Base-by-base conservation (phyloP, 2,888 invertebrate species). In the Erpobdella octoculata region DNA sequence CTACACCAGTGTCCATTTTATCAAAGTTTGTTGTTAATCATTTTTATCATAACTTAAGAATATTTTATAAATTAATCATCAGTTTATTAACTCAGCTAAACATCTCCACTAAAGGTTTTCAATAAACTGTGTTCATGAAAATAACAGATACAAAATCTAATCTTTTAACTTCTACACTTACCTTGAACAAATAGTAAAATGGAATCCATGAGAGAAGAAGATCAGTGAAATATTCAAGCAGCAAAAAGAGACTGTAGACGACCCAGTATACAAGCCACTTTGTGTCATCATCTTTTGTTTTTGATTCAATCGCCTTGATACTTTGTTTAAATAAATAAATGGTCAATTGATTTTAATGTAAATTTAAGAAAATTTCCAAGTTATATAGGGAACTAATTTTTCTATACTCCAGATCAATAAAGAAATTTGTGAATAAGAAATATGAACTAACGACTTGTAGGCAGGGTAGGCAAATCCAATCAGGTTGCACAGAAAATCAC, bases 241-340 rank as follows among this genome's bases (percentile, higher is more conserved):
- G 86, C n/a, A 93, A 91, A 85, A 98, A 93, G 72, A 91, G 86
- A 31, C 94, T 92, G 86, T 90, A 98, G 8, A 96, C 93, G n/a
- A 95, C 94, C 97, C 96, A 97, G 83, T 97, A 98, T 0, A 92
- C 96, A 77, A 98, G 86, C 97, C 98, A 98, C 85, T 95, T 80
- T 9, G 94, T 94, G 83, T 97, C 96, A 77, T 86, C 86, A 36
- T 86, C 85, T 77, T 86, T 86, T 75, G 79, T 77, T n/a, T 76
- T 71, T 21, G 84, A 84, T 78, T 87, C 87, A 72, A 87, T 84
- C 2, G 87, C 87, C 76, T 85, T 84, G 70, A 86, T 82, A 33
- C 86, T 86, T 70, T 15, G n/a, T n/a, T n/a, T n/a, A n/a, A n/a
- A 38, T 53, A 58, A 36, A 8, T 18, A 5, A 46, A 5, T 3